Base-by-base conservation (phyloP, 2,113 vertebrate species). In the Albula glossodonta region DNA sequence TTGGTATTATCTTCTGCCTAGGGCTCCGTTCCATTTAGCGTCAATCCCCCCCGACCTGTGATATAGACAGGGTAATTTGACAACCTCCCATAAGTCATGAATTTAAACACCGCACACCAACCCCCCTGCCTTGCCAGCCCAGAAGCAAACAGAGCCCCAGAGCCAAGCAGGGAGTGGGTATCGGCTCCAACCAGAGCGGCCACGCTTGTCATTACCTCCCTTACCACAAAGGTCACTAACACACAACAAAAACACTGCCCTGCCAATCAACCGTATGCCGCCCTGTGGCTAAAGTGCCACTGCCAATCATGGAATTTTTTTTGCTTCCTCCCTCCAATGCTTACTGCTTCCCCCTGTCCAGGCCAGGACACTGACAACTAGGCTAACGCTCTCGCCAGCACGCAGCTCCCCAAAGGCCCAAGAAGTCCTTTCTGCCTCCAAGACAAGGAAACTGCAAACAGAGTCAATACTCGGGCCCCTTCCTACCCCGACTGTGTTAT, bases 381-480 rank as follows among this genome's bases (percentile, higher is more conserved):
- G 31, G 31, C 31, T 41, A 41, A 41, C 1, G 74, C 83, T 48
- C 25, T 78, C 70, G 31, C 25, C 52, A n/a, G 52, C 41, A 57
- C 15, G 78, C 49, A 63, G 77, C 86, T 85, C 90, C 89, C 86
- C 25, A 41, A 41, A 41, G 31, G 31, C 31, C 31, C 31, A 41
- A 41, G 31, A 41, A 88, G 88, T 22, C 87, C 87, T 90, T 87
- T 90, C 86, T 83, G 87, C 84, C 22, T 85, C 84, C 81, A 74
- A 77, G 81, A 86, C 87, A 84, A 89, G 83, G 80, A 91, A 92
- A 92, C 91, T 87, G 90, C 89, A 90, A 90, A 84, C 25, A 49
- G 51, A 49, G 56, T 49, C 83, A 31, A 82, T 66, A 49, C 57
- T n/a, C 78, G 49, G 60, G 81, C 79, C 81, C 63, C 83, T 89